These are phyloP conservation scores for Copidosoma floridanum DNA, from an alignment of 1,140 invertebrate species.

Conservation along the genomic window DNA sequence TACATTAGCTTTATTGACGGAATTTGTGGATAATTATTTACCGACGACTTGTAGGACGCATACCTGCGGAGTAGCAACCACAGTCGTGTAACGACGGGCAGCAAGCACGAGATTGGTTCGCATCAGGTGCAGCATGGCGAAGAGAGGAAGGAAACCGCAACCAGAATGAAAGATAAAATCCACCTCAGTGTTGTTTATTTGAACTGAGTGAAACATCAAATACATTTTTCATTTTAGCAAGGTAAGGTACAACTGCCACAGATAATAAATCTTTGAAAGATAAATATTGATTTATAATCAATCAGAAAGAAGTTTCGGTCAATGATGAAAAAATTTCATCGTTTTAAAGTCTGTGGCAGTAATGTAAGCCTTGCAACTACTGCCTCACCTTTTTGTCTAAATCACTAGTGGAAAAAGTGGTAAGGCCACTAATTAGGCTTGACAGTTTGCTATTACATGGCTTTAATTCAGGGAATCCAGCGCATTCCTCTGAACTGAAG, in stretches of 20 bases:
- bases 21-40: neutral
- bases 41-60: slow-evolving; percentile 24
- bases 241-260: slow-evolving; percentile 36
- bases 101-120: slow-evolving; percentile 40
- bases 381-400: slow-evolving; percentile 48
- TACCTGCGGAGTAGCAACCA: slow-evolving; percentile 47
- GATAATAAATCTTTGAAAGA: slow-evolving; percentile 2
- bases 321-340: neutral
- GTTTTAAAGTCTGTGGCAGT: slow-evolving; percentile 33
- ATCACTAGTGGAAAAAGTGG: slow-evolving; percentile 9
- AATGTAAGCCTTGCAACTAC: slow-evolving; percentile 32
- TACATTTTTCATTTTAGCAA: slow-evolving; percentile 39
- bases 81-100: slow-evolving; percentile 38
- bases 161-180: slow-evolving; percentile 54
- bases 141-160: slow-evolving; percentile 36
- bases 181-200: slow-evolving; percentile 50
- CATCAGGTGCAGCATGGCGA: slow-evolving; percentile 45
- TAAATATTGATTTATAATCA: neutral
- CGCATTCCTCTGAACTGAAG: slow-evolving; percentile 56
- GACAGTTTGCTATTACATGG: slow-evolving; percentile 17
- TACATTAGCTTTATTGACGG: neutral
- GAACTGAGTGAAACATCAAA: slow-evolving; percentile 49
- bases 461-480: slow-evolving; percentile 44
- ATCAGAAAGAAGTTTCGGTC: neutral
- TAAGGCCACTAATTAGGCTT: slow-evolving; percentile 28